Conservation (phyloP, 2,113 vertebrate species). For the Anas platyrhynchos region DNA sequence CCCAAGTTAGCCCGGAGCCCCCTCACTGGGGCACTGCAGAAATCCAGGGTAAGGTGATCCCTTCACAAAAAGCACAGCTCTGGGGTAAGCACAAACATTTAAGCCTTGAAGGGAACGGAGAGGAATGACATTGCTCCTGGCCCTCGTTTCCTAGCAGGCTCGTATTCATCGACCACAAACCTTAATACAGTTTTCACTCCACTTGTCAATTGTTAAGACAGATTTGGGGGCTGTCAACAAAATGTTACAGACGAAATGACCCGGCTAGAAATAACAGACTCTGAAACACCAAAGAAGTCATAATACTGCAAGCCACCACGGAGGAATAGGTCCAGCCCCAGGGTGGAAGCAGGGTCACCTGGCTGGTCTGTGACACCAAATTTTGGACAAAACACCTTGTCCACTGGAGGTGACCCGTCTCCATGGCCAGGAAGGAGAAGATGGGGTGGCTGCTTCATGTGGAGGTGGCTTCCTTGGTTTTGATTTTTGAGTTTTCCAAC, state of each 20-base stretch:
- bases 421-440: background rate
- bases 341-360: background rate
- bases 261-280: conserved; percentile 19
- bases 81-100: background rate
- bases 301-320: background rate
- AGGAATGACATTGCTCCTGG: background rate
- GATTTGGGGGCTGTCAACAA: conserved; percentile 45
- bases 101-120: background rate
- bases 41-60: background rate
- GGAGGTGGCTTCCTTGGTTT: background rate
- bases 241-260: conserved; percentile 23
- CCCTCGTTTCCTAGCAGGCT: conserved; percentile 6
- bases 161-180: background rate
- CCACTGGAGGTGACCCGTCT: background rate
- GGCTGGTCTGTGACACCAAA: background rate
- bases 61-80: background rate
- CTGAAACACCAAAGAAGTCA: background rate
- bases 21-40: fast-evolving
- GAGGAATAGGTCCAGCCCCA: background rate
- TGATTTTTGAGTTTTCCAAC: background rate
- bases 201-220: conserved; percentile 44
- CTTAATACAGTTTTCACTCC: conserved; percentile 49
- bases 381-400: background rate
- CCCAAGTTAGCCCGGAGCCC: background rate
- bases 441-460: background rate